A percentile compares a stretch with the other conserved stretches of the same genome.
Evolutionary conservation across 1,140 invertebrate genomes (phyloP).

Genomic region (Portunus trituberculatus): DNA sequence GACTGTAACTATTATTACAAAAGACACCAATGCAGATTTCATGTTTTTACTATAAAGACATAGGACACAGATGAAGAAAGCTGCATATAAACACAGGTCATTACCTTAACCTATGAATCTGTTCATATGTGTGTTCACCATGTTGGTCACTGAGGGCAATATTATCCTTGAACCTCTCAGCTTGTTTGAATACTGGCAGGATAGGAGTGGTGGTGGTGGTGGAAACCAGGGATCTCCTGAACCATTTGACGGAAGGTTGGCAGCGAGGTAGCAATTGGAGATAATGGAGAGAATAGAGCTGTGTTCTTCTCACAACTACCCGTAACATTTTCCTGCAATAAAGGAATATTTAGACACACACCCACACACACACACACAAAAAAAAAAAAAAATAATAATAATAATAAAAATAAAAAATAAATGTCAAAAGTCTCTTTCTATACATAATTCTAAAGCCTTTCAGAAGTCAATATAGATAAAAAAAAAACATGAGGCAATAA

Average conservation of each 20-base stretch:
- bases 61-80: background rate
- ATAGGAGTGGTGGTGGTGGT: slow-evolving; percentile 3
- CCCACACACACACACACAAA: too few species aligned
- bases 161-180: slow-evolving; percentile 43
- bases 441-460: background rate
- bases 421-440: background rate
- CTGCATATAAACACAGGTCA: too few species aligned
- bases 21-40: background rate
- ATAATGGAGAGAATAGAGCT: background rate
- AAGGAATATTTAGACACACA: too few species aligned
- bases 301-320: background rate
- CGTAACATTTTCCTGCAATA: background rate
- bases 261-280: background rate
- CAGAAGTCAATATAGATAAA: too few species aligned
- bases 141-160: slow-evolving; percentile 60
- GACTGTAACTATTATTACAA: too few species aligned
- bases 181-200: slow-evolving; percentile 57
- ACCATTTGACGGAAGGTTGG: background rate
- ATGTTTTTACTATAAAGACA: background rate
- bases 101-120: slow-evolving; percentile 62
- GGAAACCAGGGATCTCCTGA: background rate
- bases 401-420: background rate
- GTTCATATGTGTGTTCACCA: slow-evolving; percentile 62
- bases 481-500: background rate
- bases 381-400: too few species aligned